Base-by-base conservation (phyloP, 2,797 vertebrate genomes). In the Gallinago stenura region DNA sequence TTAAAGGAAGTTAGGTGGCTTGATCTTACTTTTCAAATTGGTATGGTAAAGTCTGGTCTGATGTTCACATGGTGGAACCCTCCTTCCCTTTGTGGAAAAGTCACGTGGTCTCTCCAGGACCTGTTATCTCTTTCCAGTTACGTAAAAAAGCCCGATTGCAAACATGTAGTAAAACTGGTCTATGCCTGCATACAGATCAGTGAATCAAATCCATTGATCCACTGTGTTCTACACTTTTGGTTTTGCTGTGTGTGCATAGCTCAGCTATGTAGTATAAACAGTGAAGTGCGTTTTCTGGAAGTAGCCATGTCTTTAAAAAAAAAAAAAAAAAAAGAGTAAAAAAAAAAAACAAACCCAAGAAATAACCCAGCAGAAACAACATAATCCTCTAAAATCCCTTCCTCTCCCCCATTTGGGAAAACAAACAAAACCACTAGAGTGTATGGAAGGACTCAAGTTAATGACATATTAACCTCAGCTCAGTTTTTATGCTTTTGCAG, bases 241-340 rank as follows among this genome's bases (percentile, higher is more conserved):
- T 79, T 33, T 33, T 76, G 9, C 14, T 65, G 4, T 2, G 0
- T 25, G 24, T 24, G 39, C 5, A 1, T 15, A 45, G 18, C 12
- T 79, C 39, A 61, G 41, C 8, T 72, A 30, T 54, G 26, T 43
- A 28, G 6, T 43, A 19, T 15, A 56, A 61, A 24, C 3, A 46
- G 13, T 37, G 45, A 14, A 65, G 6, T 2, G 61, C 54, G 10
- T 26, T 80, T 78, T 54, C 12, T 70, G 21, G 12, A 43, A 39
- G 37, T 24, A 2, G 3, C 10, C 0, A 2, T 0, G 2, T 31
- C 15, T 62, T 30, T 3, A 6, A 41, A 53, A 53, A 53, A 45
- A 64, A 24, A 53, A 54, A 25, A 57, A 57, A 11, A 28, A 62
- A 12, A 21, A 46, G 46, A 14, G 9, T 21, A 31, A 21, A 25